Evolutionary conservation across 2,888 invertebrate genomes (phyloP), one percentile per base, ranked within the genome.

Genomic region (Itoplectis maculator): DNA sequence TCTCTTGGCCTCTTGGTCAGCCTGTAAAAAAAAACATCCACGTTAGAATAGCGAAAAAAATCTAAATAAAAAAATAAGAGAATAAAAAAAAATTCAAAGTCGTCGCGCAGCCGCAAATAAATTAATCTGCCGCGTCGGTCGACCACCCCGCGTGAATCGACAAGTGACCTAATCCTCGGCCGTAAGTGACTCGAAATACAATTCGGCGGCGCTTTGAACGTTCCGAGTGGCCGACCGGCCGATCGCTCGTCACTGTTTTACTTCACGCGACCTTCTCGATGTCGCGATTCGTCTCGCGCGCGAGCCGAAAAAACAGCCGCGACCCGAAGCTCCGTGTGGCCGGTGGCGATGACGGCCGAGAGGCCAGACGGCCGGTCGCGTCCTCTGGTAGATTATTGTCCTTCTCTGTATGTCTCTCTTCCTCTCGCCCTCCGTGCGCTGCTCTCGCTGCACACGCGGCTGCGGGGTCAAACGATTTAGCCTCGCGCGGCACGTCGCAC

Each of bases 401-500:
- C 49, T 47, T 59, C 23, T 13, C 47, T 45, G 45, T 61, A 3
- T 47, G 3, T 49, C 69, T 61, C 68, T 37, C 40, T n/a, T 13
- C n/a, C 51, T 29, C 37, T 40, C 29, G 47, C 42, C 29, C 40
- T 42, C n/a, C n/a, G n/a, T n/a, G n/a, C n/a, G n/a, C n/a, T n/a
- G n/a, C n/a, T n/a, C 29, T 29, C 29, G 29, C 29, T 29, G 29
- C 29, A 29, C 29, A 5, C 3, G 29, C 29, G 29, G 5, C n/a
- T n/a, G n/a, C 29, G 79, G 78, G 84, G 83, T 86, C 85, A 86
- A 84, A 83, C 82, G 66, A 85, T 86, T 86, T 85, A 83, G 83
- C 82, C 83, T 45, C 69, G 61, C 75, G 54, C 77, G 82, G 81
- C 84, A 86, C 85, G 84, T 84, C 79, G 59, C 29, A 66, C 51